A percentile compares a stretch with the other conserved stretches of the same genome.
Conservation (phyloP, 2,113 vertebrate genomes). For the Eulemur rufifrons region DNA sequence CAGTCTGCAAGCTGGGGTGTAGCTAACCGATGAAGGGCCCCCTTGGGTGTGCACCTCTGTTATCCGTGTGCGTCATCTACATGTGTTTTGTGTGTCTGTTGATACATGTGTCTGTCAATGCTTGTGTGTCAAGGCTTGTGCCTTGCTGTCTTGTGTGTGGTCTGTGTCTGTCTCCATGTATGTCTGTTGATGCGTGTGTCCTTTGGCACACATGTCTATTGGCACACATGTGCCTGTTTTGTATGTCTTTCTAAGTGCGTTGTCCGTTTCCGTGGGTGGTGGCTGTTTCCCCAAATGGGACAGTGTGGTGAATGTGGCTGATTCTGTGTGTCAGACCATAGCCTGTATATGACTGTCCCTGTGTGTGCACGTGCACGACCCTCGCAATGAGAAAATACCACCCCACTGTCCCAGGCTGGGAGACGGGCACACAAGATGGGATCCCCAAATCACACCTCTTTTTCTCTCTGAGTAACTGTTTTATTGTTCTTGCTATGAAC, state of each 20-base stretch:
- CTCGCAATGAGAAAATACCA: background rate
- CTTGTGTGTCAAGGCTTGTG: background rate
- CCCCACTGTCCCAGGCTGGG: background rate
- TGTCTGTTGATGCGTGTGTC: background rate
- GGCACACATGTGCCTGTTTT: background rate
- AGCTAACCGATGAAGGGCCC: background rate
- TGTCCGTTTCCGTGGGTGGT: background rate
- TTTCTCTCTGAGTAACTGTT: background rate
- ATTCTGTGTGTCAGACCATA: background rate
- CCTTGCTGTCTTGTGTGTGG: background rate
- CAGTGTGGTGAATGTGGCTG: background rate
- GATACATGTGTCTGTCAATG: background rate
- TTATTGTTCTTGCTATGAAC: conserved; percentile 31
- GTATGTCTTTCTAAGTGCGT: no score
- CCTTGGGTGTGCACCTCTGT: background rate
- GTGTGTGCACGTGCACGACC: background rate
- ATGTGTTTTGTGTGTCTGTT: background rate
- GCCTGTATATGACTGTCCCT: background rate
- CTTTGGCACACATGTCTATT: background rate
- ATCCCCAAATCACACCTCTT: background rate
- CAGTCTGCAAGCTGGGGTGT: background rate
- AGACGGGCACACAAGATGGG: background rate
- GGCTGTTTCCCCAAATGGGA: background rate
- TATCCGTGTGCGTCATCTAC: background rate
- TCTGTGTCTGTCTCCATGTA: background rate